These are phyloP conservation scores for Periophthalmus magnuspinnatus DNA, from an alignment of 2,797 vertebrate genomes.

Conservation along the genomic window DNA sequence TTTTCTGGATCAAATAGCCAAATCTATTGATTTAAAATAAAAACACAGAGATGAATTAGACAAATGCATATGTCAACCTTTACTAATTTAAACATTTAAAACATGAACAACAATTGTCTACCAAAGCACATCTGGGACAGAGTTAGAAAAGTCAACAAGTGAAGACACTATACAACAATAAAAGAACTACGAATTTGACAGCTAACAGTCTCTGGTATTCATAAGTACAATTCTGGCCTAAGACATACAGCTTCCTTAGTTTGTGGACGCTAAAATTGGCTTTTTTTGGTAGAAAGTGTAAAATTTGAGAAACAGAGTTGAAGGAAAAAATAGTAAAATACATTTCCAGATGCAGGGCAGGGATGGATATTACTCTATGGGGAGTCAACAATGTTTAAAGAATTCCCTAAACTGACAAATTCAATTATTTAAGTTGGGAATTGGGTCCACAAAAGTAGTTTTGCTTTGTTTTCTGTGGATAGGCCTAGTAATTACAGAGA, in stretches of 20 bases:
- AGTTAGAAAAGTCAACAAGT: neutral
- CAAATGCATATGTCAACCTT: slow-evolving; percentile 2
- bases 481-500: no score
- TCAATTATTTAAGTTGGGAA: neutral
- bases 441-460: neutral
- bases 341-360: neutral
- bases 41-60: neutral
- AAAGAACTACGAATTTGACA: neutral
- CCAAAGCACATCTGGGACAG: neutral
- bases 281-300: neutral
- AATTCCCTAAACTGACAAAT: neutral
- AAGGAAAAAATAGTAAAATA: neutral
- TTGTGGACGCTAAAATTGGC: neutral
- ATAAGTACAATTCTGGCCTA: neutral
- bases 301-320: neutral
- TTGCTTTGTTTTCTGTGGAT: no score
- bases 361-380: no score
- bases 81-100: slow-evolving; percentile 1
- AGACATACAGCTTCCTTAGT: neutral
- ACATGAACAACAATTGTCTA: neutral
- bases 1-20: no score
- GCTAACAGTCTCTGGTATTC: neutral
- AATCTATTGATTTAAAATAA: neutral
- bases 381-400: neutral
- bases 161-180: neutral